Evolutionary conservation across 2,888 invertebrate genomes (phyloP), one percentile per base, ranked within the genome.

Genomic region (Pandemis corylana): DNA sequence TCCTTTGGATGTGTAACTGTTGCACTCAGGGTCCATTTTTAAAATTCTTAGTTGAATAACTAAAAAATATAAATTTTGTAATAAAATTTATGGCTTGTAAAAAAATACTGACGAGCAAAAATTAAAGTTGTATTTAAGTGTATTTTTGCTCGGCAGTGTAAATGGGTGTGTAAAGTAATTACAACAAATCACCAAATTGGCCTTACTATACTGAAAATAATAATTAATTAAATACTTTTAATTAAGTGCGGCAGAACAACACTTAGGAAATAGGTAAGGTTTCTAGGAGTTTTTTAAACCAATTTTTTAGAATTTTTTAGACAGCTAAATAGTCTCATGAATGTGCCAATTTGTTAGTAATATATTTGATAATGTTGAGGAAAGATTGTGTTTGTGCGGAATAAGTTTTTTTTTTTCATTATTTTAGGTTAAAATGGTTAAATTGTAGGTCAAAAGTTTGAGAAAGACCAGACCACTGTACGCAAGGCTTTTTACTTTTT

Each of bases 341-440:
- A 62, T 41, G 62, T 62, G 62, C 62, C 62, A 62, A 62, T 42
- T 62, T 62, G 7, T 62, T 62, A 7, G 7, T 59, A 59, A 59
- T 59, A 59, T 59, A 59, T 59, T 62, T 61, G 36, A 61, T 56
- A 20, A 51, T 51, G 7, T 20, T 56, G 5, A n/a, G n/a, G 5
- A 15, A 28, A 10, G 28, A 59, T 59, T 59, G 20, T 59, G 28
- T 7, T 15, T 12, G 59, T 28, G 20, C 28, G 10, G 12, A 12
- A 5, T 28, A 20, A 28, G 5, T 20, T 59, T 59, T 28, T 5
- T 5, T 59, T 12, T 28, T 59, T 59, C 15, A 6, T 59, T 20
- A n/a, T 53, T 5, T 56, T 56, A 56, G 20, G 7, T 56, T 56
- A 56, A 20, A 20, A 9, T 20, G 15, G 15, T 20, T 53, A 15